Conservation (phyloP, 2,888 invertebrate species). For the Laothoe populi region DNA sequence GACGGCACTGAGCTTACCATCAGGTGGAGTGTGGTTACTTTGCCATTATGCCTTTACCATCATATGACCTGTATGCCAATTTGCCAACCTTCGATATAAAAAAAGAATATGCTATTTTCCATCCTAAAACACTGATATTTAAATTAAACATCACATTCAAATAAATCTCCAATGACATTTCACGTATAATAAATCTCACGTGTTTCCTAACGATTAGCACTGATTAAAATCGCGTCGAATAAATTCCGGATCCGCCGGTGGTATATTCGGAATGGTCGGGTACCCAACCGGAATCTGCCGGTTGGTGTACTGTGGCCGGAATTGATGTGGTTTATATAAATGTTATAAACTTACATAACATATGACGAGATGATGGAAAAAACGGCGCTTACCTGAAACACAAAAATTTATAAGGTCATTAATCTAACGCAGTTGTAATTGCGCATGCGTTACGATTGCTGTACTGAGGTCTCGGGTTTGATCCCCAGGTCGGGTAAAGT, state of each 20-base stretch:
- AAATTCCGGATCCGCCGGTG: slow-evolving; percentile 10
- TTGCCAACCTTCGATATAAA: too few species aligned
- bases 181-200: background rate
- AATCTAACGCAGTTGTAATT: too few species aligned
- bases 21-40: too few species aligned
- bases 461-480: too few species aligned
- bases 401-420: background rate
- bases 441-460: too few species aligned
- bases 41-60: too few species aligned
- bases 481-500: too few species aligned
- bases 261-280: slow-evolving; percentile 1
- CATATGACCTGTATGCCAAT: too few species aligned
- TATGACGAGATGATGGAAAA: slow-evolving; percentile 5
- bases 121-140: too few species aligned
- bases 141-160: background rate
- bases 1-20: too few species aligned
- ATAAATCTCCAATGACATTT: background rate
- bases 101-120: too few species aligned
- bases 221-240: slow-evolving; percentile 8
- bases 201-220: slow-evolving; percentile 23
- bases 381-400: background rate
- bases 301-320: slow-evolving; percentile 14
- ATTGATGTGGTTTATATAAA: slow-evolving; percentile 8
- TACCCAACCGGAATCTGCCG: slow-evolving; percentile 6
- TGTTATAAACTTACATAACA: too few species aligned